phyloP scores from a whole-genome alignment of 1,140 invertebrate genomes.

The Eciton burchellii region DNA sequence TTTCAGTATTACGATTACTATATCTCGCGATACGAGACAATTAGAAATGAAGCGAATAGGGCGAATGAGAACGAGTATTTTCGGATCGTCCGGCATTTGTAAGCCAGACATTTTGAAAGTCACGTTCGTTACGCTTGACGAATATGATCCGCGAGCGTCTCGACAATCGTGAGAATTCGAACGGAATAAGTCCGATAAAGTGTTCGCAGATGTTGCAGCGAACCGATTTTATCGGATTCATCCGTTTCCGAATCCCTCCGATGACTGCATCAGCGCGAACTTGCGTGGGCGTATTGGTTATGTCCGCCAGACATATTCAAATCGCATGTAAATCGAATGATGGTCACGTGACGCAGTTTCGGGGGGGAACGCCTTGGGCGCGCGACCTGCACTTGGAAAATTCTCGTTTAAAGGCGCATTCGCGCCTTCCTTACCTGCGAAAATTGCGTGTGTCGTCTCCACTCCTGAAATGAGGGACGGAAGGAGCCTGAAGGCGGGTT shows the following conservation, averaged over 20 bases:
- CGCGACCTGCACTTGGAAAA: background rate
- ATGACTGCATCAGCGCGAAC: too few relatives aligned
- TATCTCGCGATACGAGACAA: too few relatives aligned
- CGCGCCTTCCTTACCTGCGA: background rate
- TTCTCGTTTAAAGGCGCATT: background rate
- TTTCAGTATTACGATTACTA: too few relatives aligned
- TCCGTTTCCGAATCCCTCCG: background rate
- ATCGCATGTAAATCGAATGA: background rate
- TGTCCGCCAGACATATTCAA: background rate
- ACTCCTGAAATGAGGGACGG: slow-evolving; percentile 10
- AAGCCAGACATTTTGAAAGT: background rate
- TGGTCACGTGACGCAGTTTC: background rate
- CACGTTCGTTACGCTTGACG: too few relatives aligned
- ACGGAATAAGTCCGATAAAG: background rate
- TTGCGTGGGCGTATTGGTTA: background rate
- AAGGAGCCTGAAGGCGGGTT: slow-evolving; percentile 5
- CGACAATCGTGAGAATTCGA: background rate
- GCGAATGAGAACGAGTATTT: too few relatives aligned
- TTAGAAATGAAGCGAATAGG: too few relatives aligned
- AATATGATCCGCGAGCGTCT: too few relatives aligned
- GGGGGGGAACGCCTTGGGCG: background rate
- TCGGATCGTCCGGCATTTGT: background rate
- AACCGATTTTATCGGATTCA: background rate
- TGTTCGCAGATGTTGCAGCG: background rate
- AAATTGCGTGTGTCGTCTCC: background rate